These are phyloP conservation scores for Urocynchramus pylzowi DNA, from an alignment of 2,113 vertebrate genomes.

Conservation along the genomic window DNA sequence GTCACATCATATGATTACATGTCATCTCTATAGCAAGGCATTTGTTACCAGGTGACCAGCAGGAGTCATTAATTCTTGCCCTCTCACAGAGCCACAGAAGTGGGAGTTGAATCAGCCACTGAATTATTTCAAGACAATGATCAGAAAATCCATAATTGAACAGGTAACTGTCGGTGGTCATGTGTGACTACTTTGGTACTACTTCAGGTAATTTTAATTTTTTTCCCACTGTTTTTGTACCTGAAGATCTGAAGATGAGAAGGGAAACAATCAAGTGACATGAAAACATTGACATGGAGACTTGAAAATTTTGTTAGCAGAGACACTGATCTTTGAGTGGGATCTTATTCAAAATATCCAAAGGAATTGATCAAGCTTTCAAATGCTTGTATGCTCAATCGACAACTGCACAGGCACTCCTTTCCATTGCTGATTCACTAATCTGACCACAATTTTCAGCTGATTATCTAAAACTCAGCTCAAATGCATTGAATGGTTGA, in stretches of 20 bases:
- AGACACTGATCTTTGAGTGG: background rate
- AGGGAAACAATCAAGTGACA: background rate
- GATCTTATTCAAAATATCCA: background rate
- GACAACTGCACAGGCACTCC: background rate
- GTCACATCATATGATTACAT: background rate
- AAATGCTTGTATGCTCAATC: background rate
- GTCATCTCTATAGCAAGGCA: background rate
- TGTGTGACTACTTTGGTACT: background rate
- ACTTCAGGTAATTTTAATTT: rapidly evolving
- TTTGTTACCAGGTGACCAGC: background rate
- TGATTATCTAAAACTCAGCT: background rate
- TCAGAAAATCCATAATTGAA: background rate
- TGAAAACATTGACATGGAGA: background rate
- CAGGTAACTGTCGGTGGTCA: background rate
- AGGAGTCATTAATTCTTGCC: background rate
- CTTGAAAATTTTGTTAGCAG: background rate
- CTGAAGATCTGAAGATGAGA: background rate
- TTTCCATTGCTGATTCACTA: background rate
- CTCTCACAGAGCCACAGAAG: background rate
- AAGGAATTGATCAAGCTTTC: background rate
- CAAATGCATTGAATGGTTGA: background rate
- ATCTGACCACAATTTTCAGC: background rate
- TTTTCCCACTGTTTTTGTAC: background rate
- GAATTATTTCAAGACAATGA: background rate
- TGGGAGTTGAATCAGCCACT: background rate